Evolutionary conservation across 2,113 vertebrate species (phyloP).

Genomic region (Sorex fumeus): DNA sequence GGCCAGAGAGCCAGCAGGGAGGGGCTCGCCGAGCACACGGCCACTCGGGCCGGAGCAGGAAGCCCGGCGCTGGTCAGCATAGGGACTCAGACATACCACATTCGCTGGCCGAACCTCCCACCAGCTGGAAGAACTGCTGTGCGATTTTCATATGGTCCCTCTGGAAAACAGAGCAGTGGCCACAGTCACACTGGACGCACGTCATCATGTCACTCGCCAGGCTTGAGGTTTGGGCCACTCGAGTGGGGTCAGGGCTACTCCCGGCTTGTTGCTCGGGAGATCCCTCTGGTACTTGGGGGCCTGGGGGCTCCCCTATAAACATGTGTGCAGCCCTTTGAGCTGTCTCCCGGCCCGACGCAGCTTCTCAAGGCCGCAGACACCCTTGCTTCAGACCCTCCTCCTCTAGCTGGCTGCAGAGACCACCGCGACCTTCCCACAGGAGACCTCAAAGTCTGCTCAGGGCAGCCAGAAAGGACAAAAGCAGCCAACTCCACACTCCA

Average conservation of each 20-base stretch:
- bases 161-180: slow-evolving; percentile 86
- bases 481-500: slow-evolving; percentile 6
- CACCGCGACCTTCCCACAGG: slow-evolving; percentile 31
- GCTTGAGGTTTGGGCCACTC: background rate
- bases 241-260: too few relatives aligned
- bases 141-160: slow-evolving; percentile 97
- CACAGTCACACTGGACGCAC: too few relatives aligned
- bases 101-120: slow-evolving; percentile 98
- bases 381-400: slow-evolving; percentile 30
- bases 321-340: too few relatives aligned
- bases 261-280: too few relatives aligned
- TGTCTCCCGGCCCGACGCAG: too few relatives aligned
- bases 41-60: too few relatives aligned
- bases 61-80: too few relatives aligned
- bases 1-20: too few relatives aligned
- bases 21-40: too few relatives aligned
- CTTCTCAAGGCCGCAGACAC: too few relatives aligned
- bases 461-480: background rate
- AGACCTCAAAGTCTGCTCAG: slow-evolving; percentile 38
- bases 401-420: slow-evolving; percentile 9
- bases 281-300: too few relatives aligned
- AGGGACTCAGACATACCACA: slow-evolving; percentile 90
- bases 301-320: too few relatives aligned
- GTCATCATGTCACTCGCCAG: background rate
- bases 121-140: slow-evolving; percentile 98